Base-by-base conservation (phyloP, 2,888 invertebrate species). In the Agrochola macilenta region DNA sequence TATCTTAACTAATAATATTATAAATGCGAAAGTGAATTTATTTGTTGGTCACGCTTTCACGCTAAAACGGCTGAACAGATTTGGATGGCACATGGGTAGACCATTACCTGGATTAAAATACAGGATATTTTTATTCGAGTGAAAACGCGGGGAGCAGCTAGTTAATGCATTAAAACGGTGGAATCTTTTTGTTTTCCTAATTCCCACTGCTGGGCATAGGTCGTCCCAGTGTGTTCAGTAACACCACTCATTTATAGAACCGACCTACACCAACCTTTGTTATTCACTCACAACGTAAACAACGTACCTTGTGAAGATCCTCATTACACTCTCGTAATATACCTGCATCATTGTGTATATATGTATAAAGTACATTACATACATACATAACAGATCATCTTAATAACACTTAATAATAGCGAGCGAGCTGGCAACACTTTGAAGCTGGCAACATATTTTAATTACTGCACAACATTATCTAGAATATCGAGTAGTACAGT, bases 361-460 rank as follows among this genome's bases (percentile, higher is more conserved):
- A 39, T 39, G 7, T 39, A 46, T 23, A 39, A 49, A 57, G 26
- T 26, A 43, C n/a, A 43, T 58, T 26, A 26, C 58, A 65, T 63
- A 75, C 17, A 30, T 70, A 66, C 14, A 61, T 78, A 69, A 71
- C 23, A 39, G 14, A 60, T 63, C 65, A 78, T 79, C 8, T 58
- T 75, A 86, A 75, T 86, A 68, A 76, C 70, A 74, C 30, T 61
- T 77, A 75, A 79, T 79, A 23, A 69, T 54, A 60, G 64, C 35
- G 61, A 23, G 61, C 63, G 61, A 74, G 79, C 65, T 79, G 35
- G 76, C 49, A 74, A 68, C 66, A 69, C 49, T 60, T 68, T 8
- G 52, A n/a, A 11, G 35, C 49, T 39, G 54, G 64, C 39, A 64
- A n/a, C 64, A n/a, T 14, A 17, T 30, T n/a, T 11, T 60, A 76